Percentiles rank a stretch among this genome's conserved stretches.
These are phyloP conservation scores for Drosophila acutilabella DNA, from an alignment of 2,888 invertebrate genomes.

Conservation along the genomic window DNA sequence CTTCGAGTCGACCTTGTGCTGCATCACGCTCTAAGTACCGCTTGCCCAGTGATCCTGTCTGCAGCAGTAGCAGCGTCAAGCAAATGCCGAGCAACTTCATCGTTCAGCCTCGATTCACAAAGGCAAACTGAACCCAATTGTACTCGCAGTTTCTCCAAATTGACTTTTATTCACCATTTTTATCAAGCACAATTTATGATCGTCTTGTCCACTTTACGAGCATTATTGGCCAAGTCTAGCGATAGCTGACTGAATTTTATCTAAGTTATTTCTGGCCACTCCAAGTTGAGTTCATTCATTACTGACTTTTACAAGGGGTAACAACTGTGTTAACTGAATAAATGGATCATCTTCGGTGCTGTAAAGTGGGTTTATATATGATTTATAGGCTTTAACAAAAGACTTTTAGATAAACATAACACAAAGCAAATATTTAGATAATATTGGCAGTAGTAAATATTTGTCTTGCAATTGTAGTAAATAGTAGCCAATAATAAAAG, in stretches of 20 bases:
- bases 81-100: slow-evolving; percentile 51
- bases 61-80: slow-evolving; percentile 34
- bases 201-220: slow-evolving; percentile 33
- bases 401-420: no score
- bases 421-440: no score
- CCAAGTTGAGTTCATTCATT: neutral
- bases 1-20: neutral
- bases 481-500: no score
- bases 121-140: slow-evolving; percentile 37
- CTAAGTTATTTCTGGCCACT: no score
- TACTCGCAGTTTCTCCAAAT: slow-evolving; percentile 21
- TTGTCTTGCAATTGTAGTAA: no score
- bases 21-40: slow-evolving; percentile 26
- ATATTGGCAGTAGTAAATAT: no score
- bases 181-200: slow-evolving; percentile 36
- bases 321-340: no score
- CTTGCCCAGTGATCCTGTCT: slow-evolving; percentile 34
- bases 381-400: no score
- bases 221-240: slow-evolving; percentile 12
- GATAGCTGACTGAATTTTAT: slow-evolving; percentile 14
- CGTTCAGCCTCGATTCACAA: slow-evolving; percentile 22
- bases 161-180: neutral
- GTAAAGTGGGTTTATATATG: no score
- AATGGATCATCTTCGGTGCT: no score
- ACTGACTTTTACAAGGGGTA: neutral